A percentile compares a stretch with the other conserved stretches of the same genome.
Conservation (phyloP, 2,113 vertebrate species). For the Chunga burmeisteri region DNA sequence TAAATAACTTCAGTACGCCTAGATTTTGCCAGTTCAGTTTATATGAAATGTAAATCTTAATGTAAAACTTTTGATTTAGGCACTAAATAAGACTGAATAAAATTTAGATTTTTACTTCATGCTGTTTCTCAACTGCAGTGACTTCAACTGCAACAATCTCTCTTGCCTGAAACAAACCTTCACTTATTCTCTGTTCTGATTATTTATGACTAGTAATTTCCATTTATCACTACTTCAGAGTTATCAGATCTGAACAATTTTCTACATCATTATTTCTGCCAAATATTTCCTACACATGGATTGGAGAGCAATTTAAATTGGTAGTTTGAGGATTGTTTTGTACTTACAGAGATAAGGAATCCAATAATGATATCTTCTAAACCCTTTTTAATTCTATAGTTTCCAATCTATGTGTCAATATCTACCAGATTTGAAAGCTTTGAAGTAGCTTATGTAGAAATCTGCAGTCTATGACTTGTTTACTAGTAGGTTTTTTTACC, state of each 20-base stretch:
- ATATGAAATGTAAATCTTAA: background rate
- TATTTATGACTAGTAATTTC: background rate
- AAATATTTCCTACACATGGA: background rate
- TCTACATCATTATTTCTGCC: background rate
- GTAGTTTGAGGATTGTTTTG: background rate
- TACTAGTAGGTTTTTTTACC: background rate
- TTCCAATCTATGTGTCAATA: background rate
- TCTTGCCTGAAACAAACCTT: background rate
- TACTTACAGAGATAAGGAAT: background rate
- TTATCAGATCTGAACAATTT: background rate
- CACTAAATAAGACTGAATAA: background rate
- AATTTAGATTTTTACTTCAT: background rate
- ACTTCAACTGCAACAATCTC: background rate
- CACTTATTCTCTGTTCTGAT: background rate
- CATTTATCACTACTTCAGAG: background rate
- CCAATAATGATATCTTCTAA: background rate
- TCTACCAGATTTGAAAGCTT: background rate
- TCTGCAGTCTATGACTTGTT: background rate
- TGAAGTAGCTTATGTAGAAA: background rate
- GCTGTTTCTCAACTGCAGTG: background rate
- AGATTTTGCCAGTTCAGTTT: background rate
- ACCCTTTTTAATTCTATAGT: background rate
- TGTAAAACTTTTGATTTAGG: background rate
- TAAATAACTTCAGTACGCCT: background rate
- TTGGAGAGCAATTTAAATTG: background rate